Evolutionary conservation across 2,113 vertebrate species (phyloP), one percentile per base, ranked within the genome.

Genomic region (Lophotis ruficrista): DNA sequence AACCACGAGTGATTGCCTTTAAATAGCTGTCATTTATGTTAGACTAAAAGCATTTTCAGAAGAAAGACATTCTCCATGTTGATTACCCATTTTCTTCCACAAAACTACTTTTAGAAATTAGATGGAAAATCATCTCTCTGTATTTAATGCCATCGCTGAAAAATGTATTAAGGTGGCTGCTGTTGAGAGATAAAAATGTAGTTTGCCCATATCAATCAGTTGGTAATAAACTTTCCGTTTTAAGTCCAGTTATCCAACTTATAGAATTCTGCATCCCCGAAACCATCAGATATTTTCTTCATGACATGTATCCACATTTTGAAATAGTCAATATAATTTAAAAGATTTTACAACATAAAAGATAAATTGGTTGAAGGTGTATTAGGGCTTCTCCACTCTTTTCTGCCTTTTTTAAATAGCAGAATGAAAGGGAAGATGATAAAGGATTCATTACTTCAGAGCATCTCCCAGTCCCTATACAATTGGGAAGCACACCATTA

Each of bases 11-110:
- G 72, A 96, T 94, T 96, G 86, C 90, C 72, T 89, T 93, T 92
- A 95, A 96, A 89, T 89, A 84, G 61, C 57, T 95, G 70, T 91
- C 90, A 82, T 91, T 97, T 90, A 61, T 82, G 72, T 84, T 84
- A 76, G 77, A 87, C 45, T 79, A 78, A 89, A 83, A 92, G 70
- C 6, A 4, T 82, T 89, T 92, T 89, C 57, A 89, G 80, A 89
- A 76, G 90, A 94, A 76, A 93, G 13, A 33, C 35, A 54, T 89
- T 87, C 48, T 91, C 50, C 50, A 58, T 69, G 70, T 91, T 95
- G 95, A 97, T 96, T 96, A 76, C 19, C 45, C 80, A 82, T 95
- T 97, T 97, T 95, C 83, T 94, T 85, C 83, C 45, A 95, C 57
- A 66, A 72, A 95, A 82, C 45, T 78, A 58, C 77, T 89, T 89